Evolutionary conservation across 2,888 invertebrate species (phyloP), one percentile per base, ranked within the genome.

Genomic region (Amiota communis): DNA sequence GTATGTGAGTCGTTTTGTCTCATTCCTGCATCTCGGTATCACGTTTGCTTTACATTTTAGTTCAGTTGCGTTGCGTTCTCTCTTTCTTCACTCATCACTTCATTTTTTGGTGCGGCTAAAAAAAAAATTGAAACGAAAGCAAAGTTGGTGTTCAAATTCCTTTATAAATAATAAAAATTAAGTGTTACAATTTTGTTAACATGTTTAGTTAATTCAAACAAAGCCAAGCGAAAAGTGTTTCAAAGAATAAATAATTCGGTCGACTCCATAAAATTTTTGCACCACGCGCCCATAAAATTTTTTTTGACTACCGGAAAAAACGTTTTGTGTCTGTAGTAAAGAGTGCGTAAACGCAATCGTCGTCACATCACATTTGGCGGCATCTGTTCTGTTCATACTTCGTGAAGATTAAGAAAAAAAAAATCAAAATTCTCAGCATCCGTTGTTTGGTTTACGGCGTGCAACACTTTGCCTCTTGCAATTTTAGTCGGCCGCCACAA

Each of bases 391-490:
- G 17, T 57, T 10, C 17, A 57, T 57, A n/a, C 17, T 20, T 59
- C 17, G 59, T 2, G 12, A 59, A 11, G 10, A 23, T 17, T 20
- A 20, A 17, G 59, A 15, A 59, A 59, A 20, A n/a, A 23, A 59
- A 36, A 63, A 13, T 63, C 76, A 79, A 75, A 77, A 82, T 78
- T 77, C 71, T 72, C 72, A 77, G 72, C 75, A 74, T 72, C 65
- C 73, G 71, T 49, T 79, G 69, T 77, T 74, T 81, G 72, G 70
- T 76, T 6, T 36, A 36, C 75, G 76, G 77, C 77, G 76, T 80
- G 75, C 75, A 76, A 59, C 78, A 77, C 77, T 76, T 80, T 75
- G 78, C 76, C 53, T 76, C 64, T 64, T 75, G 80, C 79, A 76
- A 79, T 72, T 77, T 80, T 76, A 76, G 75, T 75, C 79, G 76